A percentile compares a stretch with the other conserved stretches of the same genome.
Evolutionary conservation across 2,888 invertebrate species (phyloP).

Genomic region (Iselma pallidipennis): DNA sequence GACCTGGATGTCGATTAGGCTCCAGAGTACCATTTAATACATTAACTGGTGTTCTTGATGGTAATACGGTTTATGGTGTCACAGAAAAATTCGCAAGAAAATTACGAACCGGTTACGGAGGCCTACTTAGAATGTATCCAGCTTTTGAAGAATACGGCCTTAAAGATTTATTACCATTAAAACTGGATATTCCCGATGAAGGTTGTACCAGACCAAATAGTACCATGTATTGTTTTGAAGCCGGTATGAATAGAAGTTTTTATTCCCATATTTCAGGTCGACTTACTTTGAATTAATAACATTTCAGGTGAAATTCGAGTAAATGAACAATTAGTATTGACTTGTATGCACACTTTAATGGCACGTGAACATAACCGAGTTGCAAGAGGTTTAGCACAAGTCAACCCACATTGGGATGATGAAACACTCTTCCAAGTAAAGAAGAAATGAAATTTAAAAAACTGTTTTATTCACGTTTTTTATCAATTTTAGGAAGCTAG

Average conservation of each 20-base stretch:
- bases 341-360: constrained; percentile 91
- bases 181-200: constrained; percentile 88
- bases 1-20: constrained; percentile 87
- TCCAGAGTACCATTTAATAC: constrained; percentile 86
- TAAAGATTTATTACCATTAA: constrained; percentile 84
- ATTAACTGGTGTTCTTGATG: constrained; percentile 83
- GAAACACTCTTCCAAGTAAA: constrained; percentile 81
- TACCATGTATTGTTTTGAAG: constrained; percentile 92
- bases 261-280: not conserved
- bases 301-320: constrained; percentile 83
- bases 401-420: constrained; percentile 94
- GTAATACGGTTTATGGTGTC: constrained; percentile 88
- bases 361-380: constrained; percentile 89
- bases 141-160: constrained; percentile 85
- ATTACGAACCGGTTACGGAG: constrained; percentile 79
- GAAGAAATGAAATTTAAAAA: not conserved
- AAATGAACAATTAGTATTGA: constrained; percentile 86
- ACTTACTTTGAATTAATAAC: not conserved
- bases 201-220: constrained; percentile 88
- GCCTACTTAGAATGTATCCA: constrained; percentile 84
- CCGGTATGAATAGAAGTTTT: constrained; percentile 59
- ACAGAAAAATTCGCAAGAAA: constrained; percentile 82
- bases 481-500: constrained; percentile 66
- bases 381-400: constrained; percentile 72
- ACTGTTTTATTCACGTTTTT: not conserved